Evolutionary conservation across 1,140 invertebrate species (phyloP).

Genomic region (Phortica variegata): DNA sequence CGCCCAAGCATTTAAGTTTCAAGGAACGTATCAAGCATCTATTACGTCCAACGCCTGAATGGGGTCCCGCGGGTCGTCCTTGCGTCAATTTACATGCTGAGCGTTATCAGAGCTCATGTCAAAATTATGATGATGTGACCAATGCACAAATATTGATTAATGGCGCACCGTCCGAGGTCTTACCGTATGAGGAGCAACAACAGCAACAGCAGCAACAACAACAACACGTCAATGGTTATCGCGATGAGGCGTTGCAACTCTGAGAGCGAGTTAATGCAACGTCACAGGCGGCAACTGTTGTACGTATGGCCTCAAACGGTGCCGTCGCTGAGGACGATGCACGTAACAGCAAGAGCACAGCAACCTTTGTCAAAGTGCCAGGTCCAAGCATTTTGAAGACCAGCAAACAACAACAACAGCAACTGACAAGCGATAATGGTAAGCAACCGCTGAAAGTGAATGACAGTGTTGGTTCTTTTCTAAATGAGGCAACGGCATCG

Average conservation of each 20-base stretch:
- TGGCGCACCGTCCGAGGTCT: slow-evolving; percentile 51
- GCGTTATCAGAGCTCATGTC: slow-evolving; percentile 45
- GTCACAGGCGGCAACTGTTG: slow-evolving; percentile 19
- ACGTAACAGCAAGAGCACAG: slow-evolving; percentile 20
- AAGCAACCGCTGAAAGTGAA: slow-evolving; percentile 40
- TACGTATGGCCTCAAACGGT: slow-evolving; percentile 7
- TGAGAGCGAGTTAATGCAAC: slow-evolving; percentile 43
- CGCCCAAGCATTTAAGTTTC: slow-evolving; percentile 60
- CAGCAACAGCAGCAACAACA: slow-evolving; percentile 8
- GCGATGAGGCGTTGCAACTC: slow-evolving; percentile 42
- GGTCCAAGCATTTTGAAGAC: slow-evolving; percentile 61
- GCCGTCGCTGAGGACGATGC: slow-evolving; percentile 11
- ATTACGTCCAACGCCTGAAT: slow-evolving; percentile 55
- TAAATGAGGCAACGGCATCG: slow-evolving; percentile 15
- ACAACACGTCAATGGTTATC: slow-evolving; percentile 19
- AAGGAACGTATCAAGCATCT: slow-evolving; percentile 57
- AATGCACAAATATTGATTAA: slow-evolving; percentile 62
- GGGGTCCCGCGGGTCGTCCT: slow-evolving; percentile 58
- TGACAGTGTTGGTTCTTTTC: slow-evolving; percentile 18
- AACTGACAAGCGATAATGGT: slow-evolving; percentile 31
- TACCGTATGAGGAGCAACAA: slow-evolving; percentile 29
- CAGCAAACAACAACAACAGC: slow-evolving; percentile 39
- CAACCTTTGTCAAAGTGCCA: slow-evolving; percentile 54
- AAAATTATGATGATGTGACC: slow-evolving; percentile 59
- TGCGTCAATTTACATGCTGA: slow-evolving; percentile 49